Percentiles rank a stretch among this genome's conserved stretches.
phyloP scores from a whole-genome alignment of 2,888 invertebrate genomes.

The Conomelus anceps region DNA sequence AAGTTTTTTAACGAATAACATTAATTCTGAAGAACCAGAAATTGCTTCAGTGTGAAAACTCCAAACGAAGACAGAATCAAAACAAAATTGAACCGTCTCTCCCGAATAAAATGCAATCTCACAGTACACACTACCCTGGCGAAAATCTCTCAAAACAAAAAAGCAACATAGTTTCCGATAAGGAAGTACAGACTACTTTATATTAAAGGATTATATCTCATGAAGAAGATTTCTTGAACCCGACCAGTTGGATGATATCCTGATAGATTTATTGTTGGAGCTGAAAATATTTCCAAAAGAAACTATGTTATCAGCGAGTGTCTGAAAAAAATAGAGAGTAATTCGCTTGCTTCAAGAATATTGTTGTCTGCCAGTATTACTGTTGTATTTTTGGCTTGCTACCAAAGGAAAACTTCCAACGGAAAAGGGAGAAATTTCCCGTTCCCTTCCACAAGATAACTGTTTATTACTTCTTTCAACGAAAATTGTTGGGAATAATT shows the following conservation, averaged over 20 bases:
- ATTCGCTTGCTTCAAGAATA: not conserved
- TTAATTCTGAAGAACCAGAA: no score
- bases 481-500: not conserved
- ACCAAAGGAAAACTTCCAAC: not conserved
- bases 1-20: no score
- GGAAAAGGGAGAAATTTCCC: not conserved
- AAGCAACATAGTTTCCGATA: not conserved
- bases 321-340: not conserved
- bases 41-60: no score
- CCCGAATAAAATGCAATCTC: not conserved
- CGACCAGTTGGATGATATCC: not conserved
- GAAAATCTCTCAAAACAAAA: not conserved
- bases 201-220: not conserved
- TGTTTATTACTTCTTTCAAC: not conserved
- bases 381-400: not conserved
- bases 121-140: not conserved
- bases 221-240: not conserved
- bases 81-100: not conserved
- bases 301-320: not conserved
- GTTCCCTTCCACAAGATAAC: not conserved
- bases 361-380: not conserved
- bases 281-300: not conserved
- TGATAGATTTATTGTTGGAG: not conserved
- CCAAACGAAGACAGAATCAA: not conserved
- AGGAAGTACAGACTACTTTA: not conserved